Base-by-base conservation (phyloP, 1,140 invertebrate species). In the Fopius arisanus region DNA sequence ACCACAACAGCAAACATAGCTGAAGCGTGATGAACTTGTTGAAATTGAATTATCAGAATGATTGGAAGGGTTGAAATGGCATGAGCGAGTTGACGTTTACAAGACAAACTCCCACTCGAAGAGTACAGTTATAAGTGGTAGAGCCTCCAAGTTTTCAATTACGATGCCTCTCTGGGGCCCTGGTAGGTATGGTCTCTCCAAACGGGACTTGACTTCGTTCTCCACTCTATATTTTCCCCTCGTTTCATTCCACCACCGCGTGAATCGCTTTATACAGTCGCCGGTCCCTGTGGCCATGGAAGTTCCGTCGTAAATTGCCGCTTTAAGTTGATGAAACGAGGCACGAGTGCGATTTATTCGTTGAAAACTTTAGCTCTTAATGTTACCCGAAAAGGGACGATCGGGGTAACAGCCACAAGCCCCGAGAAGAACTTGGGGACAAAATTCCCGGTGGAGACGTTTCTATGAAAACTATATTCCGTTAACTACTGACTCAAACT, bases 271-370 rank as follows among this genome's bases (percentile, higher is more conserved):
- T 67, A 73, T 68, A 73, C 41, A 70, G 67, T 74, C 69, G 40
- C 69, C 67, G 31, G 73, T 63, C 68, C 72, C 73, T 73, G 73
- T 66, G 33, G 63, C 59, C 63, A 19, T 33, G 74, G 48, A 77
- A 77, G 43, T 76, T 74, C 43, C 16, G 51, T 63, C 73, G 75
- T 78, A 76, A 76, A 80, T 80, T 78, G 72, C 59, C 21, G 68
- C 21, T 29, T 73, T 69, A 78, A 78, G 74, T 77, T 77, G 79
- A 81, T 77, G 74, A 63, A 79, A 77, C 67, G 73, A 69, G 73
- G 70, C 77, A 72, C 70, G 68, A 78, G 78, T 70, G 67, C 65
- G 72, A 80, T 74, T 72, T 74, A 79, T 73, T 76, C 37, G 66
- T 26, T 51, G 3, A 43, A 68, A 73, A 73, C 72, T 73, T 69